phyloP scores from a whole-genome alignment of 2,888 invertebrate species.

The Merodon equestris region DNA sequence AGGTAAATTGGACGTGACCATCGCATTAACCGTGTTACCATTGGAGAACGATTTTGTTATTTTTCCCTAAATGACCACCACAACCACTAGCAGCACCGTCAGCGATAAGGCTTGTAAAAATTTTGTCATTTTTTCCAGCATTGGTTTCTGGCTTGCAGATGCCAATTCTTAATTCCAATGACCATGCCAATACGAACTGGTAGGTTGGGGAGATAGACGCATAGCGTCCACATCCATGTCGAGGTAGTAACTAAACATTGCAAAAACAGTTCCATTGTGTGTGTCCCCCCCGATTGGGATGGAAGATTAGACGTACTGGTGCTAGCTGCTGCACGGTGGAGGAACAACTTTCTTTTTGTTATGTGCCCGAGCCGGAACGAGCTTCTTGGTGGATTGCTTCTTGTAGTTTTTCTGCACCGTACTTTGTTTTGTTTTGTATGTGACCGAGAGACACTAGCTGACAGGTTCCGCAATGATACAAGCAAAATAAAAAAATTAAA shows the following conservation, averaged over 20 bases:
- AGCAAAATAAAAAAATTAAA: slow-evolving; percentile 12
- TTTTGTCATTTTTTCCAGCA: slow-evolving; percentile 24
- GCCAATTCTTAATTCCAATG: not conserved
- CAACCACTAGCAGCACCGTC: not conserved
- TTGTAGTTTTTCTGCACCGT: slow-evolving; percentile 13
- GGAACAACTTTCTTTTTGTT: slow-evolving; percentile 65
- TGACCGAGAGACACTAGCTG: slow-evolving; percentile 20
- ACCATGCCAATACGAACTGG: no score
- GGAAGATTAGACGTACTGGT: slow-evolving; percentile 24
- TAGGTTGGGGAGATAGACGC: no score
- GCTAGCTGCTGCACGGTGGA: slow-evolving; percentile 9
- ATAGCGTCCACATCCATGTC: slow-evolving; percentile 1
- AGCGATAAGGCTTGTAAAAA: slow-evolving; percentile 36
- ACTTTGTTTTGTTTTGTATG: slow-evolving; percentile 8
- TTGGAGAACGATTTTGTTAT: slow-evolving; percentile 51
- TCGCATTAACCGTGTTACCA: slow-evolving; percentile 69
- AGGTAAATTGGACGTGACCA: slow-evolving; percentile 69
- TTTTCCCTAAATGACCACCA: slow-evolving; percentile 54
- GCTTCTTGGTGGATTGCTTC: slow-evolving; percentile 27
- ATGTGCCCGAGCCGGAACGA: slow-evolving; percentile 15
- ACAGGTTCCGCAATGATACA: slow-evolving; percentile 39
- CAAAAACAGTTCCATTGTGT: slow-evolving; percentile 57
- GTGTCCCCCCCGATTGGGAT: slow-evolving; percentile 5
- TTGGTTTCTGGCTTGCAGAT: slow-evolving; percentile 8
- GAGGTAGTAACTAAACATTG: slow-evolving; percentile 14